Conservation (phyloP, 2,888 invertebrate genomes). For the Spodoptera exigua region DNA sequence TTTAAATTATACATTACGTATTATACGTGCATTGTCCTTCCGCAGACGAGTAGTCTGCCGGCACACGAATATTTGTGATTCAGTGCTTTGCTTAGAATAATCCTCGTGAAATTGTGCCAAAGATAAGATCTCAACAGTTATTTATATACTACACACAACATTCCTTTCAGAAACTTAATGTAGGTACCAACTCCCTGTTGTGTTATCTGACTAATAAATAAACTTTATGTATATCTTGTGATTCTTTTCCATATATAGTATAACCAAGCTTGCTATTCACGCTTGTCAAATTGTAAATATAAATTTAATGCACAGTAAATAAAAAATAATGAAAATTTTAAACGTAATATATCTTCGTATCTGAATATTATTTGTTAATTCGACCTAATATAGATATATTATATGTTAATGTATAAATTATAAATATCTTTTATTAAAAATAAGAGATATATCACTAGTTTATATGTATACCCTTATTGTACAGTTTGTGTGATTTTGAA, state of each 20-base stretch:
- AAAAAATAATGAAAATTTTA: conserved; percentile 65
- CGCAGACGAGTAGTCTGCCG: conserved; percentile 63
- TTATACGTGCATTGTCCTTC: conserved; percentile 68
- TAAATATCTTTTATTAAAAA: conserved; percentile 82
- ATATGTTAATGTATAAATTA: conserved; percentile 59
- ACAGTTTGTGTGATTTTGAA: conserved; percentile 83
- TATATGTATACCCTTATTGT: conserved; percentile 77
- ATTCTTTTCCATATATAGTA: conserved; percentile 56
- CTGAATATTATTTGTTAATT: conserved; percentile 74
- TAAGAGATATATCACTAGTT: conserved; percentile 79
- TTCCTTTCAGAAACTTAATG: conserved; percentile 37
- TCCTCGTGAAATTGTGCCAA: conserved; percentile 78
- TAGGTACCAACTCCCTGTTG: conserved; percentile 45
- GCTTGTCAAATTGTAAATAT: conserved; percentile 85
- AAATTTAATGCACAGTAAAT: conserved; percentile 78
- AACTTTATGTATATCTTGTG: conserved; percentile 44
- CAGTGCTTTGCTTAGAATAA: conserved; percentile 71
- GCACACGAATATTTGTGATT: conserved; percentile 67
- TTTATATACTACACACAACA: conserved; percentile 36
- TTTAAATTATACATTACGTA: conserved; percentile 68
- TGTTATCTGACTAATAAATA: conserved; percentile 49
- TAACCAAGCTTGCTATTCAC: conserved; percentile 84
- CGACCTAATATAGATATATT: conserved; percentile 77
- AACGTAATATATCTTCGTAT: conserved; percentile 70
- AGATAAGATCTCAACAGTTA: conserved; percentile 55